Evolutionary conservation across 2,888 invertebrate species (phyloP).

Genomic region (Plagodis pulveraria): DNA sequence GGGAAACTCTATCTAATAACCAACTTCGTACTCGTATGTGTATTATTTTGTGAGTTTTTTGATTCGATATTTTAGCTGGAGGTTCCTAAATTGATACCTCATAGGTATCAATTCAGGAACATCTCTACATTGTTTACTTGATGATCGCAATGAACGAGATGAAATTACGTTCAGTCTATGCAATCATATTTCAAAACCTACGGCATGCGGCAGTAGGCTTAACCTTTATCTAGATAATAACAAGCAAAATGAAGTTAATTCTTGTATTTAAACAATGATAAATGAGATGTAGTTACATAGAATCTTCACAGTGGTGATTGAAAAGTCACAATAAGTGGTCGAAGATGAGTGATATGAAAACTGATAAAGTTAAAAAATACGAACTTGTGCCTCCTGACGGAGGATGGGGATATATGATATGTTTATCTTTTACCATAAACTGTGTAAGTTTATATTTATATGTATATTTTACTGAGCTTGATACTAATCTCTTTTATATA

Average conservation of each 20-base stretch:
- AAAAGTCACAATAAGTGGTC: conserved; percentile 7
- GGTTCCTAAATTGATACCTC: too few relatives aligned
- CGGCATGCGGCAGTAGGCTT: conserved; percentile 21
- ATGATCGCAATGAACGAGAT: too few relatives aligned
- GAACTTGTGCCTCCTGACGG: conserved; percentile 84
- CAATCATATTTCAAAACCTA: conserved; percentile 9
- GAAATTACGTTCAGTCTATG: too few relatives aligned
- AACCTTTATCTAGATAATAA: conserved; percentile 25
- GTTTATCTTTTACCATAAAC: conserved; percentile 84
- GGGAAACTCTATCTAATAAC: too few relatives aligned
- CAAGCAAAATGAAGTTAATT: conserved; percentile 25
- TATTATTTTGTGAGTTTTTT: too few relatives aligned
- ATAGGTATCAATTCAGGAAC: too few relatives aligned
- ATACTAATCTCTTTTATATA: not conserved
- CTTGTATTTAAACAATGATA: conserved; percentile 34
- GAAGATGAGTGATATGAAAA: conserved; percentile 16
- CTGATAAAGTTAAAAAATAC: conserved; percentile 47
- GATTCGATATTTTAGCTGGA: too few relatives aligned
- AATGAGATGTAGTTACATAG: conserved; percentile 7
- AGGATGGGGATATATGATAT: conserved; percentile 89
- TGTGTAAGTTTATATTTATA: conserved; percentile 78
- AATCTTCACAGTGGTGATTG: conserved; percentile 16
- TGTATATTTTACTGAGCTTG: too few relatives aligned
- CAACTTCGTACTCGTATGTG: too few relatives aligned
- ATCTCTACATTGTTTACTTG: too few relatives aligned